Percentiles rank a stretch among this genome's conserved stretches.
Evolutionary conservation across 2,888 invertebrate species (phyloP).

Genomic region (Archaeoteleia sp.): DNA sequence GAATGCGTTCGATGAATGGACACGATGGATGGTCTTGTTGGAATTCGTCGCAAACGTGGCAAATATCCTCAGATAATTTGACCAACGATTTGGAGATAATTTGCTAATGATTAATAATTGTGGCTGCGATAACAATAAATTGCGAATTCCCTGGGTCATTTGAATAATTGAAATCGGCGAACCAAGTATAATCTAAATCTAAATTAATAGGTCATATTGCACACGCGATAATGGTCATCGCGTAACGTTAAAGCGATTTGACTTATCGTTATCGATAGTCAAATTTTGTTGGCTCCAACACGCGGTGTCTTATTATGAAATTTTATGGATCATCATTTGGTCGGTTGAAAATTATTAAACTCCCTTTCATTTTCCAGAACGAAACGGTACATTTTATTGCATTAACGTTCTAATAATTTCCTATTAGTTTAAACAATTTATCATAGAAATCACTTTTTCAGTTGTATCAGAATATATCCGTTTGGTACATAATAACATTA

Average conservation of each 20-base stretch:
- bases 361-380: no score
- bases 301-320: slow-evolving; percentile 25
- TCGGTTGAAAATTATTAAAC: no score
- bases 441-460: no score
- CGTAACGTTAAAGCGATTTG: slow-evolving; percentile 40
- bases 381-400: no score
- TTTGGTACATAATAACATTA: slow-evolving; percentile 3
- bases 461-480: no score
- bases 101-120: slow-evolving; percentile 52
- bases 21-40: no score
- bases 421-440: no score
- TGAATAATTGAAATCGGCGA: slow-evolving; percentile 59
- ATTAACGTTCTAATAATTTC: neutral
- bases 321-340: slow-evolving; percentile 11
- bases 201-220: slow-evolving; percentile 59
- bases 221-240: slow-evolving; percentile 52
- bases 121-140: slow-evolving; percentile 54
- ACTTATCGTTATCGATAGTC: slow-evolving; percentile 45
- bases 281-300: slow-evolving; percentile 32
- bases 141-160: slow-evolving; percentile 46
- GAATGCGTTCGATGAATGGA: no score
- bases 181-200: slow-evolving; percentile 59
- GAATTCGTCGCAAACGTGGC: neutral
- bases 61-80: slow-evolving; percentile 31
- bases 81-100: slow-evolving; percentile 43